Base-by-base conservation (phyloP, 2,113 vertebrate species). In the Megaceryle maxima region DNA sequence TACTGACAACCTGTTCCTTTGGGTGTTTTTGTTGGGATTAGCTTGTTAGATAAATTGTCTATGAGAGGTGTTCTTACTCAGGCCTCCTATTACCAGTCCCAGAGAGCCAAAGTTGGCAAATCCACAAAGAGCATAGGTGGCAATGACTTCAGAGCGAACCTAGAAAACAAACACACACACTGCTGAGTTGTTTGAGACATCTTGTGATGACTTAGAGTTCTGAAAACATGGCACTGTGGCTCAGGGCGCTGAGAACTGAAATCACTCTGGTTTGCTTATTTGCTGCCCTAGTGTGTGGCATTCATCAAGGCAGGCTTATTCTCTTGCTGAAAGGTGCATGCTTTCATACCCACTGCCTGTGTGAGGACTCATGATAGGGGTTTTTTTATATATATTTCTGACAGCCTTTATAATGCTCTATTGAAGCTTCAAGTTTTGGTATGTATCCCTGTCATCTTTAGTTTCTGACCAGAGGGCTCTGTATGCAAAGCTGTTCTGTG, bases 61-160 rank as follows among this genome's bases (percentile, higher is more conserved):
- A 5, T 26, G 37, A 83, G 24, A 73, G 6, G 10, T 20, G 24
- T 73, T 83, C 99, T 98, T 98, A 99, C 99, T 93, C 73, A 99
- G 88, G n/a, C 95, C 97, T 73, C 98, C 98, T 33, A 99, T 93
- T 33, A 97, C 87, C 62, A 99, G 97, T 92, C 98, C 99, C 69
- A 99, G 87, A 19, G 99, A 99, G 44, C 98, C 97, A 1, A 99
- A 91, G 94, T 99, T 99, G 96, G 99, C 98, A 97, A 99, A 99
- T 51, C 99, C 98, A 97, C 99, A 99, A 70, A 99, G 98, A 63
- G 99, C 98, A 2, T 99, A 99, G 6, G 98, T 99, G 72, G 98
- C 98, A 44, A 99, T 99, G 43, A 97, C 97, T 98, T 99, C 99
- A 35, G 99, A 99, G 69, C 98, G 98, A 81, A 98, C 94, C 99